Evolutionary conservation across 2,797 vertebrate species (phyloP), one percentile per base, ranked within the genome.

Genomic region (Nyctibius grandis): DNA sequence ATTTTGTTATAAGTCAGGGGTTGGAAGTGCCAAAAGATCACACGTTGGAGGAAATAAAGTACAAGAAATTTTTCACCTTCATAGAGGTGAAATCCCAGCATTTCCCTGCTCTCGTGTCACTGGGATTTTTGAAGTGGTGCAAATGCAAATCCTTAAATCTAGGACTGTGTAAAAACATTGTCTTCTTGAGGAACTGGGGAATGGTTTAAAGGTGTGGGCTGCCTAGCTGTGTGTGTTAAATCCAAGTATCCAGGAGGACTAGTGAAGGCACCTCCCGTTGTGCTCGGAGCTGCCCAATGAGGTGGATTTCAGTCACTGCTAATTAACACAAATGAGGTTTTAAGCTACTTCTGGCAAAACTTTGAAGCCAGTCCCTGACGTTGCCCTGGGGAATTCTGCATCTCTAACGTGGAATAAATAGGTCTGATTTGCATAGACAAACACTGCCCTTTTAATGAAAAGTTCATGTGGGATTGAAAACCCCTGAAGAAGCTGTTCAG

Each of bases 261-360:
- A 68, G 17, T 26, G 89, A 28, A 63, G 78, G 38, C 5, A 3
- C 48, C 33, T 65, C 61, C 53, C 0, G 0, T 21, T 48, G 47
- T 77, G 56, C 59, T 85, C 51, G 7, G 33, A 65, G 68, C 70
- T 88, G 78, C 91, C 75, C 45, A 14, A 0, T 3, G 48, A 79
- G 40, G n/a, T 51, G 70, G 34, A 47, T 85, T 89, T 18, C 70
- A 28, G 70, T 29, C 2, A 2, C 48, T 84, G 53, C 78, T 70
- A 85, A 48, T 91, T 80, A 91, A 53, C 76, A 86, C 72, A 88
- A 92, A 93, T 8, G 56, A 89, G 78, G 5, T 74, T 95, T 92
- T 77, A 64, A 83, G 54, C 36, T 9, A 29, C 54, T 73, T 50
- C 48, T 81, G 65, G 69, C 1, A 4, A 34, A 78, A 22, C 79